Evolutionary conservation across 1,140 invertebrate species (phyloP), one percentile per base, ranked within the genome.

Genomic region (Nebria ingens): DNA sequence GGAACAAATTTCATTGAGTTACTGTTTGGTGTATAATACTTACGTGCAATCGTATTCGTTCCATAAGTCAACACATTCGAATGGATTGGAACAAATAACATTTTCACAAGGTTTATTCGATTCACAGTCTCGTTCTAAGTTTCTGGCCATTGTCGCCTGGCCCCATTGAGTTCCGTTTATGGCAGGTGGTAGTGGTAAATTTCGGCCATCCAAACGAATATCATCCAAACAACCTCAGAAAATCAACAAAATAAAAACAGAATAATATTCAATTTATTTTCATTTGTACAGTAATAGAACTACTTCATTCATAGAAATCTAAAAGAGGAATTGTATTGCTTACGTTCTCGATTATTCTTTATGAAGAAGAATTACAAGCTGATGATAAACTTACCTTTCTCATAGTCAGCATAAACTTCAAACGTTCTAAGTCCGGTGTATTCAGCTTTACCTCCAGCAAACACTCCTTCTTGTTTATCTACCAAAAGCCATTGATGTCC

Each of bases 21-120:
- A 6, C 13, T 4, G 25, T 4, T 29, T 29, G 13, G 25, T 29
- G 4, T 6, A 34, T 64, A 56, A 67, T 65, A 85, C 89, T 86
- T 76, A 97, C 93, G 91, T 93, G 91, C 94, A 98, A 65, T 97
- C 93, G 64, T 93, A 92, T 73, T 91, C 86, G 72, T 91, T 93
- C 94, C 94, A 98, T 0, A 97, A 80, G 73, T 97, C 93, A 23
- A 93, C 87, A 73, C 96, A 98, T 61, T 93, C 89, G 69, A 95
- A 93, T 15, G 91, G 90, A 63, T 89, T 85, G 0, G 86, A 86
- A 68, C 94, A 97, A 59, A 88, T 87, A 29, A 93, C 88, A 69
- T 91, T 91, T 49, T 87, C 83, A 69, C 94, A 97, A 19, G 93
- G 92, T 65, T 93, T 92, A 64, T 96, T 93, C 0, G 92, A 95